Percentiles rank a stretch among this genome's conserved stretches.
These are phyloP conservation scores for Serinus canaria DNA, from an alignment of 2,113 vertebrate genomes.

Conservation along the genomic window DNA sequence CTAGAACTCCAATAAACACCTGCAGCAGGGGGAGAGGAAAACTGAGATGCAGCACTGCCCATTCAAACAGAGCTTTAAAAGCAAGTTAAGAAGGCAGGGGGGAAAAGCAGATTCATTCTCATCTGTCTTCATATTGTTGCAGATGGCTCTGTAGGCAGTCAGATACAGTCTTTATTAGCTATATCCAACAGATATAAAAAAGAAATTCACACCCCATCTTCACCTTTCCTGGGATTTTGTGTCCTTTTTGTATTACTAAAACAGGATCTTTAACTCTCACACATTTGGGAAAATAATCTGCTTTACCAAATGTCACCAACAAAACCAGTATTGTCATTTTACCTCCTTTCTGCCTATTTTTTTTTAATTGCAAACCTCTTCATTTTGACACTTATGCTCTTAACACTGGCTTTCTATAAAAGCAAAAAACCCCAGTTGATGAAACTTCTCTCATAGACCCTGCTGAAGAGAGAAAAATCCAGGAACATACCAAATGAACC, in stretches of 20 bases:
- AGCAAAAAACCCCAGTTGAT: background rate
- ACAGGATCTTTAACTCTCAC: background rate
- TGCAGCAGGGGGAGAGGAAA: background rate
- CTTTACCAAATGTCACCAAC: background rate
- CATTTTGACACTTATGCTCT: background rate
- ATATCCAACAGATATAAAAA: background rate
- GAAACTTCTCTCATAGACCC: background rate
- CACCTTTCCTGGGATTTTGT: background rate
- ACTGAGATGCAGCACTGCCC: background rate
- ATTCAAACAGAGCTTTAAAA: background rate
- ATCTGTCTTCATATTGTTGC: background rate
- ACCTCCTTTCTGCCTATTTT: background rate
- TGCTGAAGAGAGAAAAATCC: background rate
- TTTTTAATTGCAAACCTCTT: background rate
- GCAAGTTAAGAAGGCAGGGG: background rate
- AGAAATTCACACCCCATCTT: background rate
- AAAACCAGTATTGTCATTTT: background rate
- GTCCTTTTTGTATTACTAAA: background rate
- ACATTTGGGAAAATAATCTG: background rate
- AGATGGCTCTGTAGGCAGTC: background rate
- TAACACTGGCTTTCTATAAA: background rate
- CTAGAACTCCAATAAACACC: background rate
- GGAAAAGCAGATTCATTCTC: background rate
- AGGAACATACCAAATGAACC: background rate
- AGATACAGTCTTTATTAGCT: background rate